Conservation (phyloP, 1,140 invertebrate genomes). For the Caenorhabditis inopinata region DNA sequence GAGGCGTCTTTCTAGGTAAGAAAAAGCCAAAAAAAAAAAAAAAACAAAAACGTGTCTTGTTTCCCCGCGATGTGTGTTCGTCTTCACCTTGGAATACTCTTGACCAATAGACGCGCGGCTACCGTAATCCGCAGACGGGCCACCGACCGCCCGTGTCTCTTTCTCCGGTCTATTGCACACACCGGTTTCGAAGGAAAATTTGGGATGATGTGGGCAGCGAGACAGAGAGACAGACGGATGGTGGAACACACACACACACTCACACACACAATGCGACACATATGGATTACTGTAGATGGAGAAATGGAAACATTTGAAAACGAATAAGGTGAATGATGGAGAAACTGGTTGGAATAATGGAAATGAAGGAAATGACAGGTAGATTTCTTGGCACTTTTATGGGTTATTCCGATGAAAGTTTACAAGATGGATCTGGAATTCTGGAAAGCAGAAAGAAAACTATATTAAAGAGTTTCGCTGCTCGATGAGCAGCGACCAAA, state of each 20-base stretch:
- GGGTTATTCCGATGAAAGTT: not conserved
- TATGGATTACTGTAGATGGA: not conserved
- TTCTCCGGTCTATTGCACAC: slow-evolving; percentile 23
- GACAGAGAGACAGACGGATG: not conserved
- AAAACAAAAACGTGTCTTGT: too few relatives aligned
- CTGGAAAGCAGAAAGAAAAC: too few relatives aligned
- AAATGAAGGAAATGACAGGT: not conserved
- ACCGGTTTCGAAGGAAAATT: slow-evolving; percentile 19
- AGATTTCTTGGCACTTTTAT: slow-evolving; percentile 1
- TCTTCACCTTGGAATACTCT: slow-evolving; percentile 25
- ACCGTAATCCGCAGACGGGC: not conserved
- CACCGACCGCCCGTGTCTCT: not conserved
- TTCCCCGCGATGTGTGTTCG: not conserved
- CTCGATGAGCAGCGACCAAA: too few relatives aligned
- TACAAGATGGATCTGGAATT: not conserved
- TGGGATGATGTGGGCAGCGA: not conserved
- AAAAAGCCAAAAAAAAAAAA: slow-evolving; percentile 30
- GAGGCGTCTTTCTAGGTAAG: slow-evolving; percentile 22
- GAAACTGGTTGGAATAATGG: slow-evolving; percentile 12
- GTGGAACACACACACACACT: not conserved
- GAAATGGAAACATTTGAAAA: slow-evolving; percentile 27
- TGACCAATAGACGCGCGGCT: not conserved
- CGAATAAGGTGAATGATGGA: not conserved
- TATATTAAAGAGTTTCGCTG: too few relatives aligned
- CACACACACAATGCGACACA: too few relatives aligned